These are phyloP conservation scores for Conus ventricosus DNA, from an alignment of 1,140 invertebrate genomes.

Conservation along the genomic window DNA sequence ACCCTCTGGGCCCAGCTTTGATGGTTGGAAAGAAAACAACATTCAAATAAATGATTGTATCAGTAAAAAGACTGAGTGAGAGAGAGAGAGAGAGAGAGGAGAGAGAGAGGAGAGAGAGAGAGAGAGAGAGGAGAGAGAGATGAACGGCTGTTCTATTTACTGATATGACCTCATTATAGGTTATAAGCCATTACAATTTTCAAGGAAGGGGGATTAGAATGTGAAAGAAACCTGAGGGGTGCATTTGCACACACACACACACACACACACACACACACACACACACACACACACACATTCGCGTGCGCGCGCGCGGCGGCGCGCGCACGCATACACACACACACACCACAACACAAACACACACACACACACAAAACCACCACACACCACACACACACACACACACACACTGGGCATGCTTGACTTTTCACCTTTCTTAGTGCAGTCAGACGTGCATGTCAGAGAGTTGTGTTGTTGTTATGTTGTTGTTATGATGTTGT, in stretches of 20 bases:
- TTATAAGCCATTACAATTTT: too few relatives aligned
- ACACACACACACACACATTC: constrained; percentile 26
- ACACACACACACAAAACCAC: too few relatives aligned
- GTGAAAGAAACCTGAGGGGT: too few relatives aligned
- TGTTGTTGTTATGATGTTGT: too few relatives aligned
- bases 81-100: constrained; percentile 14
- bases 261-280: constrained; percentile 29
- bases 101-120: constrained; percentile 7
- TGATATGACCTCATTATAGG: too few relatives aligned
- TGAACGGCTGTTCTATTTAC: neutral
- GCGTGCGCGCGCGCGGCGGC: neutral
- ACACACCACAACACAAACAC: constrained; percentile 29
- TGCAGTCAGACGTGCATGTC: too few relatives aligned
- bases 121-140: constrained; percentile 11
- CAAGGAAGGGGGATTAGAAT: too few relatives aligned
- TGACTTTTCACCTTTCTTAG: too few relatives aligned
- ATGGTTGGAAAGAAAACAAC: too few relatives aligned
- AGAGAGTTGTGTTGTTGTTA: too few relatives aligned
- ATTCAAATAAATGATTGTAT: neutral
- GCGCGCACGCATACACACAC: constrained; percentile 32
- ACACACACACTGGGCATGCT: neutral
- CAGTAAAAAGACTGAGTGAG: neutral
- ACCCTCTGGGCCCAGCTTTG: too few relatives aligned
- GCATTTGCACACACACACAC: neutral
- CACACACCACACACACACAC: constrained; percentile 37